Percentiles rank a stretch among this genome's conserved stretches.
Evolutionary conservation across 1,140 invertebrate genomes (phyloP).

Genomic region (Leptinotarsa defecta): DNA sequence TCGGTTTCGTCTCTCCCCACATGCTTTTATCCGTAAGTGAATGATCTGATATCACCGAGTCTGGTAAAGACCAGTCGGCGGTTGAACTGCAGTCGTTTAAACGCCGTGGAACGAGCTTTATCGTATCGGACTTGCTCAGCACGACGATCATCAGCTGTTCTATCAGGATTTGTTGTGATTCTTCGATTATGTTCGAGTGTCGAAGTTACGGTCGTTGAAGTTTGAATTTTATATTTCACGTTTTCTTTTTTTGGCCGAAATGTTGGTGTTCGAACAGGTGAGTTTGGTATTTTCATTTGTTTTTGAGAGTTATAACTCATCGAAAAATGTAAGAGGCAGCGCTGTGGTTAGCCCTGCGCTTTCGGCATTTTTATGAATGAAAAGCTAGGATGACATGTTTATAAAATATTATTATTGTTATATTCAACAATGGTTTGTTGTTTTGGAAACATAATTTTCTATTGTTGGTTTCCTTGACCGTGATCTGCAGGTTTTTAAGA

Average conservation of each 20-base stretch:
- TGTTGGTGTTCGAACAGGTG: slow-evolving; percentile 30
- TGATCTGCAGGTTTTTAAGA: too few species aligned
- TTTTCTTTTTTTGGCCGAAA: background rate
- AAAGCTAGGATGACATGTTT: too few species aligned
- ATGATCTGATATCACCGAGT: slow-evolving; percentile 31
- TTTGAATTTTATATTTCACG: background rate
- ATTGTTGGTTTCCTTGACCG: too few species aligned
- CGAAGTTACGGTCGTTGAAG: slow-evolving; percentile 10
- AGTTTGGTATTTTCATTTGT: background rate
- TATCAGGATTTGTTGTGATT: slow-evolving; percentile 17
- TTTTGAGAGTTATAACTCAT: too few species aligned
- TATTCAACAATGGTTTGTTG: too few species aligned
- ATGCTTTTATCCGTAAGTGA: slow-evolving; percentile 18
- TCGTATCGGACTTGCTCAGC: slow-evolving; percentile 10
- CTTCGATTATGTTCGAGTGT: slow-evolving; percentile 13
- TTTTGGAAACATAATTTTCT: too few species aligned
- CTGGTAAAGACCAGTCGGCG: slow-evolving; percentile 13
- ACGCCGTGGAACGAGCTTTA: slow-evolving; percentile 9
- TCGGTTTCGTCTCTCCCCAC: background rate
- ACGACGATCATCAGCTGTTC: slow-evolving; percentile 26
- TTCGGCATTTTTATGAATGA: too few species aligned
- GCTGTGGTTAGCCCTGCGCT: too few species aligned
- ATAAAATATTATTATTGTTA: too few species aligned
- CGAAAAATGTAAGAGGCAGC: too few species aligned
- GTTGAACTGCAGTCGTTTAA: slow-evolving; percentile 12